Conservation (phyloP, 1,140 invertebrate species). For the Drosophila athabasca region DNA sequence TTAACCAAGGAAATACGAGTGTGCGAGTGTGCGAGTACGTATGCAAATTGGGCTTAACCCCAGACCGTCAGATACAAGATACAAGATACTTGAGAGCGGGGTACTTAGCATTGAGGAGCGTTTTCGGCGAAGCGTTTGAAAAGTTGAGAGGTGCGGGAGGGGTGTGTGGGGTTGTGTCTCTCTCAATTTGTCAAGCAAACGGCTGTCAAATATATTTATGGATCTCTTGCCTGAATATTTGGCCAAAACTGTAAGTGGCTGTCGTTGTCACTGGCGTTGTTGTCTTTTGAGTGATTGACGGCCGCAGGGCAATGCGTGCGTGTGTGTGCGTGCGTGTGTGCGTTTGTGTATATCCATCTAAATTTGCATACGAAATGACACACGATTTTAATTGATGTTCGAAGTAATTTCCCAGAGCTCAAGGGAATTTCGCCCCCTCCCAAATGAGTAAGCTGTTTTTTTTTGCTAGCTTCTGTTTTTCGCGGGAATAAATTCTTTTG, state of each 20-base stretch:
- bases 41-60: slow-evolving; percentile 48
- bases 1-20: slow-evolving; percentile 18
- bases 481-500: neutral
- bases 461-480: no score
- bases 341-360: slow-evolving; percentile 33
- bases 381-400: slow-evolving; percentile 29
- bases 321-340: no score
- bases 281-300: slow-evolving; percentile 65
- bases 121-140: slow-evolving; percentile 43
- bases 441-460: no score
- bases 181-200: slow-evolving; percentile 52
- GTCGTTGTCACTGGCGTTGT: slow-evolving; percentile 8
- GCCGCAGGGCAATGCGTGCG: slow-evolving; percentile 32
- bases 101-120: slow-evolving; percentile 35
- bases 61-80: neutral
- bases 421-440: no score
- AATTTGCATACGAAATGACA: slow-evolving; percentile 50
- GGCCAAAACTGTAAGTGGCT: slow-evolving; percentile 52
- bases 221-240: slow-evolving; percentile 1
- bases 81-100: slow-evolving; percentile 3
- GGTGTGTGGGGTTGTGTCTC: slow-evolving; percentile 9
- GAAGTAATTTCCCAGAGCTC: slow-evolving; percentile 4
- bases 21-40: slow-evolving; percentile 14
- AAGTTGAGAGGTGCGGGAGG: neutral
- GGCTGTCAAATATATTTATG: slow-evolving; percentile 50